A percentile compares a stretch with the other conserved stretches of the same genome.
phyloP scores from a whole-genome alignment of 2,888 invertebrate species.

The Schizaphis graminum region DNA sequence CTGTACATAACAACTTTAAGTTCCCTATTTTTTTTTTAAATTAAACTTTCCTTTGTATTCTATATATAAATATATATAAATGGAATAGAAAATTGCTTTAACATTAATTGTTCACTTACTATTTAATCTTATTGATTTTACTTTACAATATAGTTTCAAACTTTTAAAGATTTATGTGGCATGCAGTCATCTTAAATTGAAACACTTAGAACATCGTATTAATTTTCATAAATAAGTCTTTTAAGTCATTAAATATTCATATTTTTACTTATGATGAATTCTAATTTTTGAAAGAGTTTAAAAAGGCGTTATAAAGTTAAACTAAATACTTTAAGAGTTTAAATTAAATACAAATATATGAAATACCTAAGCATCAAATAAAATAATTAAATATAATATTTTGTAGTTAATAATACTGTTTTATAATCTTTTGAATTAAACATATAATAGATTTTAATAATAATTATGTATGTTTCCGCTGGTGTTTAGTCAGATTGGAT shows the following conservation, averaged over 20 bases:
- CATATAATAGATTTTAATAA: background rate
- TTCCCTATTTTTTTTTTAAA: background rate
- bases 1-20: constrained; percentile 3
- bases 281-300: background rate
- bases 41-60: background rate
- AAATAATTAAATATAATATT: background rate
- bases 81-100: background rate
- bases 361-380: background rate
- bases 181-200: background rate
- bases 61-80: no score
- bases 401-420: background rate
- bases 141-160: background rate
- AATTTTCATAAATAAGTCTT: constrained; percentile 9
- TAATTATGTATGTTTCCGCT: no score
- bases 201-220: background rate
- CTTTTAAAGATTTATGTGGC: background rate
- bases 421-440: background rate
- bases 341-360: background rate
- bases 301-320: background rate
- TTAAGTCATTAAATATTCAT: background rate
- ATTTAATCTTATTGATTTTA: background rate
- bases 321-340: background rate
- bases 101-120: background rate
- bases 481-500: no score
- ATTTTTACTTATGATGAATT: background rate